phyloP scores from a whole-genome alignment of 2,113 vertebrate genomes.

The Indicator indicator region DNA sequence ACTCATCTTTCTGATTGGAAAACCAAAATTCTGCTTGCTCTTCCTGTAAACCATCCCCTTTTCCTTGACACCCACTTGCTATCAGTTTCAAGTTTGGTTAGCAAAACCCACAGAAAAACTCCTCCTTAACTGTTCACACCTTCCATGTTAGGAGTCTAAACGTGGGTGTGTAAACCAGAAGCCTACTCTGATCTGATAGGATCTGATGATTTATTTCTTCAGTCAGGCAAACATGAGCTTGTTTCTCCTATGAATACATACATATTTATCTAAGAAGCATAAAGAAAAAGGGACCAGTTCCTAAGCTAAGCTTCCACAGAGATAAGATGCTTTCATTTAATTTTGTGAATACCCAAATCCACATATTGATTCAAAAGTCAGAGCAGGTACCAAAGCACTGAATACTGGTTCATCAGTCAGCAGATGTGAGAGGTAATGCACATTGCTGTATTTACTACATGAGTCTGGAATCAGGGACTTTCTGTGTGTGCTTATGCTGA shows the following conservation, averaged over 20 bases:
- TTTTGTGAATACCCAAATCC: background rate
- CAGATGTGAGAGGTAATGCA: background rate
- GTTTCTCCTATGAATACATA: background rate
- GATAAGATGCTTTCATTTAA: background rate
- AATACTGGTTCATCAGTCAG: background rate
- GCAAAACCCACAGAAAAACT: background rate
- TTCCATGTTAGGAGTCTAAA: background rate
- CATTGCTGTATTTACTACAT: background rate
- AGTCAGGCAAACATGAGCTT: background rate
- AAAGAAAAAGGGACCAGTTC: background rate
- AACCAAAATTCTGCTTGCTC: background rate
- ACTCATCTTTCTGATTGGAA: background rate
- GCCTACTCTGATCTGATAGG: background rate
- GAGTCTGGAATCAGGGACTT: background rate
- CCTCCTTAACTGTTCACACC: background rate
- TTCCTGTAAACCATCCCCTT: background rate
- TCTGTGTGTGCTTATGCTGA: background rate
- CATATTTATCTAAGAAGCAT: background rate
- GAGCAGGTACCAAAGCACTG: background rate
- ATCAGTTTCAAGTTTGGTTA: background rate
- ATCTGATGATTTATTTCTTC: background rate
- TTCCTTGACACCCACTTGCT: background rate
- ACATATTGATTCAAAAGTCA: background rate
- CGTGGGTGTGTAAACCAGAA: background rate
- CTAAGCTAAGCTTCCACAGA: background rate